phyloP scores from a whole-genome alignment of 2,888 invertebrate species.

The Frankliniella fusca region DNA sequence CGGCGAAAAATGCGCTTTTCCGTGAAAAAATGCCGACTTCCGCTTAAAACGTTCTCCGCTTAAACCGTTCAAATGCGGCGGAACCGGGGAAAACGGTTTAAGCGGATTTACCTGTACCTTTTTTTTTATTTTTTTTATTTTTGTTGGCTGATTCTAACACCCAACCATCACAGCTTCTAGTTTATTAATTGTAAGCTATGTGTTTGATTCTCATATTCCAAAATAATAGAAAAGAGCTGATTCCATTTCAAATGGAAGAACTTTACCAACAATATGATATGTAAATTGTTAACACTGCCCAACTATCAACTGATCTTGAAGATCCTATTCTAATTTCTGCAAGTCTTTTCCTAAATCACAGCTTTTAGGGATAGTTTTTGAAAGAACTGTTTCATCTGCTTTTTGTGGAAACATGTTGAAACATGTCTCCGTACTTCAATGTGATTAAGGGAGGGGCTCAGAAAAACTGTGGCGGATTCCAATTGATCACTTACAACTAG shows the following conservation, averaged over 20 bases:
- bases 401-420: background rate
- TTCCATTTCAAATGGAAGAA: no score
- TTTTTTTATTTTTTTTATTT: background rate
- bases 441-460: background rate
- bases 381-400: background rate
- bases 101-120: no score
- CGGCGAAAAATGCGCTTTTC: no score
- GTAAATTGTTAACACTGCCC: background rate
- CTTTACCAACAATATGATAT: background rate
- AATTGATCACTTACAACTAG: background rate
- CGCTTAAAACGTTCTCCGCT: no score
- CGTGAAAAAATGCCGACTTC: no score
- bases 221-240: no score
- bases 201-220: background rate
- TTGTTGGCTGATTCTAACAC: constrained; percentile 7
- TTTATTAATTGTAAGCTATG: background rate
- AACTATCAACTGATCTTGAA: background rate
- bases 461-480: background rate
- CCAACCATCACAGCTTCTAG: constrained; percentile 9
- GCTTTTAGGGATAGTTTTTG: constrained; percentile 1
- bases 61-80: no score
- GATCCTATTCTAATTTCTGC: background rate
- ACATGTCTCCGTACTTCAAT: background rate
- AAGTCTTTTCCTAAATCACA: background rate
- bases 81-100: no score